Base-by-base conservation (phyloP, 2,888 invertebrate species). In the Hipparchia sbordonii region DNA sequence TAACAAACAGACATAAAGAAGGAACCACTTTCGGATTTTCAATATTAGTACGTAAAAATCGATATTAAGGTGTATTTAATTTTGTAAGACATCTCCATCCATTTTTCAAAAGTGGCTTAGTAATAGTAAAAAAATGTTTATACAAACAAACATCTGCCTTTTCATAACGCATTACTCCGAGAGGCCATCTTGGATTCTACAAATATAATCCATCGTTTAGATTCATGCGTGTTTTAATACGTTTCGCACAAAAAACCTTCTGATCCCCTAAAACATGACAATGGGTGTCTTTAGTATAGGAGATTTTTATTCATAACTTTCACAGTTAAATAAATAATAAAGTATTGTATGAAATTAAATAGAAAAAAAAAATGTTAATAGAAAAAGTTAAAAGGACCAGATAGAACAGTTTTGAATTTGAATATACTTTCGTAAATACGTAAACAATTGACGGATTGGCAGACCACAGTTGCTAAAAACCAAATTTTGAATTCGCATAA, bases 141-240 rank as follows among this genome's bases (percentile, higher is more conserved):
- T 23, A 75, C 73, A 77, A 77, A 77, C 75, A 79, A 79, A 77
- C 82, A 82, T 78, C 82, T 82, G 82, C 79, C 79, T 78, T 73
- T 74, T 74, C 76, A 77, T 75, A 78, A 75, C 67, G 76, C 76
- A 79, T 78, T 79, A 81, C 79, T 79, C 79, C 79, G 67, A 62
- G 70, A 76, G 72, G 75, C 74, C 77, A 77, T 74, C 77, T 77
- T 76, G 62, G 73, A 76, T 72, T 77, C 65, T 76, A 80, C 77
- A 77, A 77, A 77, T 72, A 68, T 76, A 81, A 80, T 80, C 79
- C 78, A 76, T 76, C 77, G 79, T 79, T 78, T 76, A 73, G 74
- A 81, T 81, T 81, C 79, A 79, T 80, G 70, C 71, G 72, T 72
- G 77, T 71, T 75, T 75, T 74, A 67, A 70, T 71, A 77, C 69